A percentile compares a stretch with the other conserved stretches of the same genome.
These are phyloP conservation scores for Toxotes lorentzi DNA, from an alignment of 2,797 vertebrate genomes.

Conservation along the genomic window DNA sequence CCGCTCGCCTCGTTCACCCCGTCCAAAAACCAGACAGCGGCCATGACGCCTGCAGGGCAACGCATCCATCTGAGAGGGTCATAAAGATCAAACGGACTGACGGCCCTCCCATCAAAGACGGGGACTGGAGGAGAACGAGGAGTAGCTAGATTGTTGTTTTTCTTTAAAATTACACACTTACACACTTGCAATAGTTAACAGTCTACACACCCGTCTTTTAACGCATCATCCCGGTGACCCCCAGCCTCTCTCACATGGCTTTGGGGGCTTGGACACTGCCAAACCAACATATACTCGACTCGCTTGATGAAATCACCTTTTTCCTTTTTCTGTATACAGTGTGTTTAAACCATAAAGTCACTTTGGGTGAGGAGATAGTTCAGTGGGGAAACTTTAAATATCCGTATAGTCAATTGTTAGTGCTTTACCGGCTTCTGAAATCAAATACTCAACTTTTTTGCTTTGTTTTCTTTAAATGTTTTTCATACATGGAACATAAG, in stretches of 20 bases:
- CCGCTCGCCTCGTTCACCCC: constrained; percentile 73
- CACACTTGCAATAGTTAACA: constrained; percentile 65
- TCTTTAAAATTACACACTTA: constrained; percentile 82
- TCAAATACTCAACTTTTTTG: constrained; percentile 57
- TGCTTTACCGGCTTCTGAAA: constrained; percentile 62
- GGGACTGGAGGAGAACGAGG: constrained; percentile 56
- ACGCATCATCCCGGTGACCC: constrained; percentile 82
- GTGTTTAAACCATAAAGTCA: constrained; percentile 63
- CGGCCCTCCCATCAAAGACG: constrained; percentile 56
- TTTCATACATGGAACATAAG: constrained; percentile 56
- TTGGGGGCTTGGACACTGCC: constrained; percentile 87
- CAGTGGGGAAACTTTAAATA: constrained; percentile 61
- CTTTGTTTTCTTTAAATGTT: constrained; percentile 47
- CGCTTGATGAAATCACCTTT: constrained; percentile 51
- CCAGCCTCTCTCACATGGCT: constrained; percentile 85
- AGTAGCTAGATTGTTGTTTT: constrained; percentile 83
- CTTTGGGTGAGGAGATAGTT: constrained; percentile 57
- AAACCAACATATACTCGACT: constrained; percentile 75
- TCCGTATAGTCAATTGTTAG: constrained; percentile 68
- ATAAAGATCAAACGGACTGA: constrained; percentile 28
- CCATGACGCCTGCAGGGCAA: constrained; percentile 45
- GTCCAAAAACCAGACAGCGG: constrained; percentile 59
- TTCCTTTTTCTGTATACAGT: constrained; percentile 76
- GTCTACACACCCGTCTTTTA: constrained; percentile 74
- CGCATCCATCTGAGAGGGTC: constrained; percentile 49